Base-by-base conservation (phyloP, 2,797 vertebrate genomes). In the Meriones psammophilus region DNA sequence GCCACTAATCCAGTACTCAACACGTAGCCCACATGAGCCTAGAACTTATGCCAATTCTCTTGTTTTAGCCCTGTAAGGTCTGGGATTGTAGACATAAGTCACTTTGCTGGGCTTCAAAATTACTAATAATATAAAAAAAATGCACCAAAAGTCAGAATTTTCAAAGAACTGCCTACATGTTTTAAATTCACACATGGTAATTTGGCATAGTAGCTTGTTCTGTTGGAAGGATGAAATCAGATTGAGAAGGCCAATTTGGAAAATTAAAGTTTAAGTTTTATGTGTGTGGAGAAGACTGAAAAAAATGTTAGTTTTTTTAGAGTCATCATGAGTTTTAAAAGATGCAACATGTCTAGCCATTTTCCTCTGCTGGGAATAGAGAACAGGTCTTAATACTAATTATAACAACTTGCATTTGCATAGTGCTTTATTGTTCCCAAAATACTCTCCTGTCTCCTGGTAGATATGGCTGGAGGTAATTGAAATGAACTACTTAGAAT, bases 341-440 rank as follows among this genome's bases (percentile, higher is more conserved):
- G 74, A 76, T 93, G 64, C 50, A 93, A 66, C 91, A 94, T 89
- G 69, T 91, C 85, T 96, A 95, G 74, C 96, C 68, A 92, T 96
- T 95, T 96, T 96, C 2, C 2, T 36, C 91, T 74, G 83, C 78
- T 91, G 74, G 94, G 78, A 91, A 42, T 88, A 94, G 89, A 95
- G 76, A 96, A 81, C 5, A 81, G 26, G n/a, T 95, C 91, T 89
- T 94, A 92, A 89, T 95, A 93, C 69, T 96, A 94, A 92, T 95
- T 97, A 96, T 93, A 94, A 96, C 96, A 95, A 93, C 85, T 88
- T 79, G 77, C 22, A 87, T 96, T 97, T 95, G 90, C 80, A 93
- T 94, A 94, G 58, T 36, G 86, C 88, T 93, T 95, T 96, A 76
- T 95, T 95, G 58, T 94, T 97, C 92, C 91, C 85, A 30, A 90